A percentile compares a stretch with the other conserved stretches of the same genome.
phyloP scores from a whole-genome alignment of 2,888 invertebrate genomes.

The Nasonia oneida region DNA sequence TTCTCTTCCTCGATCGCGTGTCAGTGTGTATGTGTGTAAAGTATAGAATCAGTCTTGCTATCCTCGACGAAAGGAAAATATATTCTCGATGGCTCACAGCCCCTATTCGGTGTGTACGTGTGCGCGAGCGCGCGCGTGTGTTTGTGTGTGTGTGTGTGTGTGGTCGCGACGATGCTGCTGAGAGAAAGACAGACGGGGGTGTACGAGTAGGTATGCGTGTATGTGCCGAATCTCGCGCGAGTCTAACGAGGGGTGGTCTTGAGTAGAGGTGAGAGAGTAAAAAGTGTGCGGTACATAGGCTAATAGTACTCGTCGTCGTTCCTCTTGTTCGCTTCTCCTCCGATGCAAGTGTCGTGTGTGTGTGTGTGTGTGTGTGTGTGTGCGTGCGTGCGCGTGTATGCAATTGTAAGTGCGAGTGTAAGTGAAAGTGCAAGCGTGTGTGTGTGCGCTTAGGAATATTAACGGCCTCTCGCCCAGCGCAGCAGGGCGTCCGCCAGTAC shows the following conservation, averaged over 20 bases:
- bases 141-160: not conserved
- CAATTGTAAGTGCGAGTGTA: constrained; percentile 14
- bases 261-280: not conserved
- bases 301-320: not conserved
- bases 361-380: not conserved
- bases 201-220: not conserved
- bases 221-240: constrained; percentile 3
- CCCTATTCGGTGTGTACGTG: not conserved
- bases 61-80: constrained; percentile 11
- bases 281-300: not conserved
- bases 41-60: constrained; percentile 48
- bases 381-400: not conserved
- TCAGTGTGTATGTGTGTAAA: not conserved
- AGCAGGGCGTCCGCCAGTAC: constrained; percentile 95
- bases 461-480: constrained; percentile 96
- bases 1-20: not conserved
- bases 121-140: no score
- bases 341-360: not conserved
- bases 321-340: constrained; percentile 15
- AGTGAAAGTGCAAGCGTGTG: no score
- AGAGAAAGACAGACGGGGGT: constrained; percentile 13
- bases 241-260: not conserved
- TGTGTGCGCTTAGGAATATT: constrained; percentile 75
- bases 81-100: not conserved
- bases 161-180: not conserved